Conservation (phyloP, 2,113 vertebrate genomes). For the Pomatorhinus ruficollis region DNA sequence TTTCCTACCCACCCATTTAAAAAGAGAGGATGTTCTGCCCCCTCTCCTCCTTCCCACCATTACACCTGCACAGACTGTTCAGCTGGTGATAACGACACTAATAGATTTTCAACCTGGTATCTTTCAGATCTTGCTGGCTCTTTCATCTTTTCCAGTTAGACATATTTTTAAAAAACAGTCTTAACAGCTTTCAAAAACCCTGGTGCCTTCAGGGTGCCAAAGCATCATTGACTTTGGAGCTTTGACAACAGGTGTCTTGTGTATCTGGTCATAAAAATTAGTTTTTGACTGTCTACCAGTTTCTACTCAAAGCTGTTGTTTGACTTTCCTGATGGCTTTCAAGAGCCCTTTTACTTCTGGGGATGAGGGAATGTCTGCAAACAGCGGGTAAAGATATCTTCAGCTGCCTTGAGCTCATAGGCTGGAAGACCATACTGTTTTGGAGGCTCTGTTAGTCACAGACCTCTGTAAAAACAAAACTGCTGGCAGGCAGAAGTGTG, state of each 20-base stretch:
- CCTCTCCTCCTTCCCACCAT: accelerated
- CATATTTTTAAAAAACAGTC: neutral
- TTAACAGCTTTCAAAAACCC: neutral
- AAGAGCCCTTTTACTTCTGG: neutral
- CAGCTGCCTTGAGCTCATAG: neutral
- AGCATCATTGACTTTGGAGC: neutral
- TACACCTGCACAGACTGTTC: neutral
- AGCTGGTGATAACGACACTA: neutral
- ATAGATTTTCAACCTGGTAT: neutral
- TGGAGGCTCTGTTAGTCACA: neutral
- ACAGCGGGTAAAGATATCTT: neutral
- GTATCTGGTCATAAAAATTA: neutral
- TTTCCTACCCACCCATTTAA: neutral
- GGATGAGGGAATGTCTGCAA: neutral
- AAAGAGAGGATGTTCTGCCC: neutral
- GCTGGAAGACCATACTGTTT: neutral
- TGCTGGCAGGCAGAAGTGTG: neutral
- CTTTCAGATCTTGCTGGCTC: neutral
- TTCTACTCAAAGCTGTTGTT: neutral
- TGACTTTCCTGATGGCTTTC: neutral
- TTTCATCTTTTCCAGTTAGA: neutral
- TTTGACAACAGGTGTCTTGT: neutral
- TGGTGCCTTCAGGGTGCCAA: neutral
- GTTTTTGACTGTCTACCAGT: neutral
- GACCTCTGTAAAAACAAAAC: neutral